Conservation (phyloP, 1,140 invertebrate genomes). For the Bombus confusus region DNA sequence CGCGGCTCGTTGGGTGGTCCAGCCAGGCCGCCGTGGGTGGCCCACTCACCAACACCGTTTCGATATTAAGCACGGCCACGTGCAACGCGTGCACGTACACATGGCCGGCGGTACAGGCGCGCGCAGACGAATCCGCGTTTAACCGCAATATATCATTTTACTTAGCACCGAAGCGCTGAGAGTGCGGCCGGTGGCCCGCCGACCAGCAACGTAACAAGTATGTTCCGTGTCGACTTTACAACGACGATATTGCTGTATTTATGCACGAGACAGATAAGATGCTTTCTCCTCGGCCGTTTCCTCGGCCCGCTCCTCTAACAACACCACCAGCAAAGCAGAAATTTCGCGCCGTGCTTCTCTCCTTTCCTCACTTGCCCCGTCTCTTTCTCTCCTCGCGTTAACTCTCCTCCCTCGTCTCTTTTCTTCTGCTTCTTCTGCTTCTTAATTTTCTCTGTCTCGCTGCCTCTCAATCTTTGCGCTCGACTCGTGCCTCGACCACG, state of each 20-base stretch:
- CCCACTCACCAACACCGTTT: slow-evolving; percentile 77
- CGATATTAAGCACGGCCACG: slow-evolving; percentile 76
- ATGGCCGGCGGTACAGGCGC: slow-evolving; percentile 61
- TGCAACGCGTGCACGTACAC: slow-evolving; percentile 53
- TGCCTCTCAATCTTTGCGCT: background rate
- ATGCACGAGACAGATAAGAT: slow-evolving; percentile 29
- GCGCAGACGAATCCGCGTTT: slow-evolving; percentile 59
- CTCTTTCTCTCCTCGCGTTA: no score
- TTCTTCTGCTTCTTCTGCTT: no score
- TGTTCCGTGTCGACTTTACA: slow-evolving; percentile 48
- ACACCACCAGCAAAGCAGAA: background rate
- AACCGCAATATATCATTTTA: slow-evolving; percentile 70
- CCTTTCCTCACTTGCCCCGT: background rate
- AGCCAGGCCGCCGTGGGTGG: slow-evolving; percentile 61
- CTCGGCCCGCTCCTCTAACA: no score
- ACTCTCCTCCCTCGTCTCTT: no score
- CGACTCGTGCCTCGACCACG: background rate
- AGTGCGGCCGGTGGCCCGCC: slow-evolving; percentile 26
- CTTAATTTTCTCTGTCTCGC: background rate
- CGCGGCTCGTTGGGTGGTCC: slow-evolving; percentile 67
- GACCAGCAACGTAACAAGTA: slow-evolving; percentile 50
- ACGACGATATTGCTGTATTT: slow-evolving; percentile 43
- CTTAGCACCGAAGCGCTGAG: slow-evolving; percentile 54
- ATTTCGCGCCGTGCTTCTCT: background rate
- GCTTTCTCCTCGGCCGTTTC: background rate